Evolutionary conservation across 1,140 invertebrate species (phyloP), one percentile per base, ranked within the genome.

Genomic region (Chrysoperla carnea): DNA sequence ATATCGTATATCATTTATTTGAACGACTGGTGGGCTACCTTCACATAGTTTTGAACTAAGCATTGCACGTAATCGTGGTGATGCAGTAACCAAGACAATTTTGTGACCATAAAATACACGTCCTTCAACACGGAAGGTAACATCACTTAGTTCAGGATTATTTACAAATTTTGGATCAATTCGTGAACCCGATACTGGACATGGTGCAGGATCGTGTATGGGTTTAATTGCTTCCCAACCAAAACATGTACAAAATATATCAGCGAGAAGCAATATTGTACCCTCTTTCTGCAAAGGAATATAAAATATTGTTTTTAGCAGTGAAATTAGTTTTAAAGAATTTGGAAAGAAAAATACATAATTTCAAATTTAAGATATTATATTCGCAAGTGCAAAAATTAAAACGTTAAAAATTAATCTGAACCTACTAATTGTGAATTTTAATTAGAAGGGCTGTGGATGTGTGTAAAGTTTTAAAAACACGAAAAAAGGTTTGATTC

Each of bases 71-170:
- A 92, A 81, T 43, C 84, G 68, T 11, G 84, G 75, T 7, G 87
- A 92, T 31, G 86, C 86, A 8, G 87, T 92, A 15, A 92, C 84
- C 28, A 93, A 65, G 27, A 93, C 85, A 41, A 92, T 91, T 68
- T 90, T 91, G 59, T 93, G 89, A 1, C 86, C 88, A 59, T 91
- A 92, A 61, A 93, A 92, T n/a, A 91, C 70, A 42, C 84, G 72
- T 1, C 85, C 85, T 63, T 91, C 87, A 8, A 93, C 86, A 53
- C 84, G 71, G 57, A 92, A 92, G 46, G 86, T 87, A 14, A 92
- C 85, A 61, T 92, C 88, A 49, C 83, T 85, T 8, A 91, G 67
- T 53, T 88, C 87, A 0, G 85, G 83, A 66, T 91, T 91, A 62
- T 92, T 92, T 39, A 92, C 85, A 64, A 88, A 92, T 53, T 86